Evolutionary conservation across 2,797 vertebrate species (phyloP).

Genomic region (Helarctos malayanus): DNA sequence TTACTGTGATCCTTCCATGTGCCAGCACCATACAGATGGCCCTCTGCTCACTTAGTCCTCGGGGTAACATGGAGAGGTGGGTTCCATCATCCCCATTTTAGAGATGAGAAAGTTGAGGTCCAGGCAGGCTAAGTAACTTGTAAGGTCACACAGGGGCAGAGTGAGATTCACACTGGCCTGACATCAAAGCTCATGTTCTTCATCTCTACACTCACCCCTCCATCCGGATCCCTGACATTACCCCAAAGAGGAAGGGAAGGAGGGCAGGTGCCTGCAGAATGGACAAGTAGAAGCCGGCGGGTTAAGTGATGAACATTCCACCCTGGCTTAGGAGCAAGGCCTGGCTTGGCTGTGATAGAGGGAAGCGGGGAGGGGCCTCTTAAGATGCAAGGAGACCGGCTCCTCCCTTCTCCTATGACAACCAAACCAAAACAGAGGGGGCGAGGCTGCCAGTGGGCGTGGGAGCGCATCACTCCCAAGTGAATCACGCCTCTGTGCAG

Average conservation of each 20-base stretch:
- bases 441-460: not conserved
- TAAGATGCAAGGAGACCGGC: not conserved
- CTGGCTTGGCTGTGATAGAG: not conserved
- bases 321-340: not conserved
- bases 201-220: not conserved
- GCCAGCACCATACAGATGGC: not conserved
- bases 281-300: not conserved
- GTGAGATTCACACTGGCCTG: not conserved
- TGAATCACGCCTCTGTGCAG: constrained; percentile 26
- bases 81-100: not conserved
- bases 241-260: not conserved
- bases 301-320: not conserved
- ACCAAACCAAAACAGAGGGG: constrained; percentile 54
- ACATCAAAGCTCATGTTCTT: not conserved
- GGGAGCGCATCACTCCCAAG: not conserved
- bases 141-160: not conserved
- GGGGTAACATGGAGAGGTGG: not conserved
- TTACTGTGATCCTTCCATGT: not conserved
- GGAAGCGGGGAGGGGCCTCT: not conserved
- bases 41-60: not conserved
- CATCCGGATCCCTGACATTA: not conserved
- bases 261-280: not conserved
- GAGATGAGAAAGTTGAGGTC: not conserved
- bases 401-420: constrained; percentile 42
- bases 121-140: not conserved